phyloP scores from a whole-genome alignment of 2,113 vertebrate genomes.

The Lampris megalopsis region DNA sequence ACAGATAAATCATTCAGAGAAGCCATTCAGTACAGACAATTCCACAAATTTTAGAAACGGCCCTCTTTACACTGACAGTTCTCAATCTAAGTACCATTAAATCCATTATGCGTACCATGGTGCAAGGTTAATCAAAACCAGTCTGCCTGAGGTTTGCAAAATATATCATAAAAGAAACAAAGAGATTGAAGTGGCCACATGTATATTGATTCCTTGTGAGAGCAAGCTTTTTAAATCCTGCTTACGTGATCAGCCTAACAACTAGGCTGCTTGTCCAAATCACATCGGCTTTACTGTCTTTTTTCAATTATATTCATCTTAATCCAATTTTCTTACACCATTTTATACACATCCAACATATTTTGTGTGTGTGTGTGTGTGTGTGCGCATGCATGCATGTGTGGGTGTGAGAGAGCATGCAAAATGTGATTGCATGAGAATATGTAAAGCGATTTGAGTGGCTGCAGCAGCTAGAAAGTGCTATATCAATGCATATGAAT shows the following conservation, averaged over 20 bases:
- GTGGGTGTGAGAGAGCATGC: no score
- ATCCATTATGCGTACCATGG: neutral
- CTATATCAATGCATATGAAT: no score
- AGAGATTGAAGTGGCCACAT: slow-evolving; percentile 9
- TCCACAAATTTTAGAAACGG: no score
- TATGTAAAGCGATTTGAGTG: no score
- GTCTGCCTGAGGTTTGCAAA: neutral
- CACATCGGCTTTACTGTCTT: slow-evolving; percentile 1
- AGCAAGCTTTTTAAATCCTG: neutral
- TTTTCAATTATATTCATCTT: slow-evolving; percentile 1
- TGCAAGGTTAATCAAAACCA: no score
- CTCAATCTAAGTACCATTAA: neutral
- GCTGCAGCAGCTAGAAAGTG: no score
- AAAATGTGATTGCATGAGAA: no score
- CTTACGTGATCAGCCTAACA: slow-evolving; percentile 34
- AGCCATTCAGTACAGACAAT: no score
- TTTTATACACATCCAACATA: neutral
- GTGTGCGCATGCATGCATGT: neutral
- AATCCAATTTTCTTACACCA: slow-evolving; percentile 21
- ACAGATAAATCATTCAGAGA: no score
- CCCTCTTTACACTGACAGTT: no score
- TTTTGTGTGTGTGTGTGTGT: neutral
- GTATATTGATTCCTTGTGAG: slow-evolving; percentile 37
- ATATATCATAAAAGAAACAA: slow-evolving; percentile 13
- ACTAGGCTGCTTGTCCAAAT: neutral